Conservation (phyloP, 2,113 vertebrate species). For the Corythornis vintsioides region DNA sequence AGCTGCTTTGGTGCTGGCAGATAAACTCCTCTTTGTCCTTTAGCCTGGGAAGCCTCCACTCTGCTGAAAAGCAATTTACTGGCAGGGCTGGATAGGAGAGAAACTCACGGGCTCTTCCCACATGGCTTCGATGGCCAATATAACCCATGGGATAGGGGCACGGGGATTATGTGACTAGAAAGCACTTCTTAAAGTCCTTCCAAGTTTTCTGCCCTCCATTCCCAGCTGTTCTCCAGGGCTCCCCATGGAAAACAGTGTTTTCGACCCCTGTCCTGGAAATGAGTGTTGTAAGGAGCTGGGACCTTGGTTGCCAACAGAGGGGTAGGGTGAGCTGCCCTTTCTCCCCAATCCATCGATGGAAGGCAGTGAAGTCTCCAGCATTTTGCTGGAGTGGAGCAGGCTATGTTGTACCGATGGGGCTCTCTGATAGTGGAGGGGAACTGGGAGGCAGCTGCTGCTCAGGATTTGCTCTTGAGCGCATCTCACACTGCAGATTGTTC, state of each 20-base stretch:
- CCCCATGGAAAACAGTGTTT: not conserved
- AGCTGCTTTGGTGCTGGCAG: constrained; percentile 57
- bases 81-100: not conserved
- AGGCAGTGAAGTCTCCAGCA: rapidly evolving
- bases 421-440: not conserved
- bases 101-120: not conserved
- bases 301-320: not conserved
- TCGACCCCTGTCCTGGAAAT: constrained; percentile 33
- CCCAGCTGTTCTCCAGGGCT: constrained; percentile 1
- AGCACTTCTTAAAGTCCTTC: not conserved
- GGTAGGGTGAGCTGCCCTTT: constrained; percentile 29
- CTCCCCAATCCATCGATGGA: rapidly evolving
- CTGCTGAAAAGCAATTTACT: not conserved
- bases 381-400: not conserved
- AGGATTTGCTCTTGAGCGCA: not conserved
- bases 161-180: not conserved
- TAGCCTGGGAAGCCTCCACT: constrained; percentile 23
- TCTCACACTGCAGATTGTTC: not conserved
- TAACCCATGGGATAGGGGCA: not conserved
- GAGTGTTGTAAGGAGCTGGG: not conserved
- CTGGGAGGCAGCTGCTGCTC: not conserved
- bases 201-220: not conserved
- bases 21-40: constrained; percentile 60
- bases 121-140: rapidly evolving
- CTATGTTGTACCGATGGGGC: not conserved